These are phyloP conservation scores for Campoplex nolae DNA, from an alignment of 2,888 invertebrate species.

Conservation along the genomic window DNA sequence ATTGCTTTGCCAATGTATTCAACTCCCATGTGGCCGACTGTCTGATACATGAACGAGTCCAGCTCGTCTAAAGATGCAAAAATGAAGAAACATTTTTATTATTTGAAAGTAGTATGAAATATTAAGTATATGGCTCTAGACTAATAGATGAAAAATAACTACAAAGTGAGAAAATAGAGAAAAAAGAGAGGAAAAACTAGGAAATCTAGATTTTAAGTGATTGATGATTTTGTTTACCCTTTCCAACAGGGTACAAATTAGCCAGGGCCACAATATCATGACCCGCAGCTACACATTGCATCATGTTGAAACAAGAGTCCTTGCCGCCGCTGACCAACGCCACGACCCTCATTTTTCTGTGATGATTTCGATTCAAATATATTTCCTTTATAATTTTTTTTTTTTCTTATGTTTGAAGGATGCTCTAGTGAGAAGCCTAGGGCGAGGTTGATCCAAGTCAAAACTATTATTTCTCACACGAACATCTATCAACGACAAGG, in stretches of 20 bases:
- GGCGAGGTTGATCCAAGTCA: slow-evolving; percentile 69
- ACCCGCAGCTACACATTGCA: slow-evolving; percentile 98
- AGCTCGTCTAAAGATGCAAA: slow-evolving; percentile 89
- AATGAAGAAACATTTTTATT: slow-evolving; percentile 4
- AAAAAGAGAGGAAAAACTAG: not conserved
- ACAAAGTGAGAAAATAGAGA: not conserved
- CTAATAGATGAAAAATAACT: slow-evolving; percentile 22
- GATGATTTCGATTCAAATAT: slow-evolving; percentile 58
- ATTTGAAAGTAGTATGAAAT: slow-evolving; percentile 60
- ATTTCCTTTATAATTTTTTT: slow-evolving; percentile 30
- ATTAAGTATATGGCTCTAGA: not conserved
- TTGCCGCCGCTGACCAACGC: slow-evolving; percentile 99
- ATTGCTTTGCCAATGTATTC: slow-evolving; percentile 96
- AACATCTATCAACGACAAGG: slow-evolving; percentile 78
- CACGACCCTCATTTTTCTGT: slow-evolving; percentile 91
- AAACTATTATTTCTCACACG: slow-evolving; percentile 74
- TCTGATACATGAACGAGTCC: slow-evolving; percentile 99
- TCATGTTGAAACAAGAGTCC: slow-evolving; percentile 99
- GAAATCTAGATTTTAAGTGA: slow-evolving; percentile 42
- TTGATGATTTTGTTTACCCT: slow-evolving; percentile 86
- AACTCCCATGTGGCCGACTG: slow-evolving; percentile 98
- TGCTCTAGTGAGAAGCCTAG: slow-evolving; percentile 70
- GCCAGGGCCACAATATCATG: slow-evolving; percentile 98
- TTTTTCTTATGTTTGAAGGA: slow-evolving; percentile 48
- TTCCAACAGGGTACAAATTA: slow-evolving; percentile 94